A percentile compares a stretch with the other conserved stretches of the same genome.
These are phyloP conservation scores for Tenualosa thibaudeaui DNA, from an alignment of 2,797 vertebrate genomes.

Conservation along the genomic window DNA sequence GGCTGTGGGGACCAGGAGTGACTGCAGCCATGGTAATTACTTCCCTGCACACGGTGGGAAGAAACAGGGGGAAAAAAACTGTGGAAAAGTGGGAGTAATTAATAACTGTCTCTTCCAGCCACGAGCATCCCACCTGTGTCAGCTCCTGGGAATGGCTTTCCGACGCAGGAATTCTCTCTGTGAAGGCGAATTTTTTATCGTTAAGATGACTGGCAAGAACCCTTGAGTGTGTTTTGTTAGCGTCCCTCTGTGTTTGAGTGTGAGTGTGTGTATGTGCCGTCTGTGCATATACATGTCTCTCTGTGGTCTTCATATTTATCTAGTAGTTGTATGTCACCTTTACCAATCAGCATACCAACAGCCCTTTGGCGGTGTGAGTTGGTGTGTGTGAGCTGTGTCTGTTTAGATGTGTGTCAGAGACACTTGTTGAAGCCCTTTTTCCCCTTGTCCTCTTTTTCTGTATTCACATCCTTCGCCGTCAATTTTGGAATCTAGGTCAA, in stretches of 20 bases:
- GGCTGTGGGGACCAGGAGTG: slow-evolving; percentile 52
- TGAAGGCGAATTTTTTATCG: neutral
- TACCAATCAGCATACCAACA: neutral
- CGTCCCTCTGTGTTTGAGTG: neutral
- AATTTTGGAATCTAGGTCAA: slow-evolving; percentile 33
- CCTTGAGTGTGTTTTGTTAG: slow-evolving; percentile 5
- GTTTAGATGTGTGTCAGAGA: neutral
- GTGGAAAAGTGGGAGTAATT: slow-evolving; percentile 70
- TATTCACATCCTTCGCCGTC: slow-evolving; percentile 19
- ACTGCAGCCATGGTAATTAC: slow-evolving; percentile 66
- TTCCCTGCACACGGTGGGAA: slow-evolving; percentile 60
- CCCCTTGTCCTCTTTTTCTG: neutral
- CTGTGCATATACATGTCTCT: neutral
- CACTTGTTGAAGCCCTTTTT: neutral
- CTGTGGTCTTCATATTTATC: neutral
- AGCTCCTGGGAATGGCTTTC: slow-evolving; percentile 17
- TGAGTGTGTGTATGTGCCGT: neutral
- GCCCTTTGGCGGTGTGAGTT: neutral
- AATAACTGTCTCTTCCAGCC: slow-evolving; percentile 63
- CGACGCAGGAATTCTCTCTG: neutral
- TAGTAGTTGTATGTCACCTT: neutral
- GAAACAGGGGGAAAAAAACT: slow-evolving; percentile 38
- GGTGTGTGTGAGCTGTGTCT: neutral
- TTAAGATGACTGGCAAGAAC: slow-evolving; percentile 15
- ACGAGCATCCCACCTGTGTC: slow-evolving; percentile 52